Evolutionary conservation across 2,888 invertebrate species (phyloP).

Genomic region (Drosophila mimetica): DNA sequence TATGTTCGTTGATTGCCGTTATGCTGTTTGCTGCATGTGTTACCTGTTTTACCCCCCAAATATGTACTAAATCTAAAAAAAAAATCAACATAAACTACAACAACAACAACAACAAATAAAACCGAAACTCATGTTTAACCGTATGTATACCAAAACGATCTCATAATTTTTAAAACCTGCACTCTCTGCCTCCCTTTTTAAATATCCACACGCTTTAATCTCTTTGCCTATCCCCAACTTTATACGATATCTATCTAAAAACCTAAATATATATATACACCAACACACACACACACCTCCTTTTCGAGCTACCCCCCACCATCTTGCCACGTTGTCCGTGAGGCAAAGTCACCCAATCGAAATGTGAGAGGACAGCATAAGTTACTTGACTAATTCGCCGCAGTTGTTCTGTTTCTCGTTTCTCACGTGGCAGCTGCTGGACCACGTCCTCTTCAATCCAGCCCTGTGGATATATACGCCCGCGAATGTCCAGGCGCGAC

Average conservation of each 20-base stretch:
- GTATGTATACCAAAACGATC: conserved; percentile 72
- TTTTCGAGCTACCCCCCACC: conserved; percentile 12
- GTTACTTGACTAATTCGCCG: conserved; percentile 86
- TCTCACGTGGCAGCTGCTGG: conserved; percentile 97
- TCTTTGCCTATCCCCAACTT: conserved; percentile 9
- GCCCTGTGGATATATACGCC: conserved; percentile 99
- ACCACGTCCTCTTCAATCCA: conserved; percentile 99
- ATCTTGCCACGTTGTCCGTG: not conserved
- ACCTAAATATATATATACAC: not conserved
- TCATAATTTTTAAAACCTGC: conserved; percentile 15
- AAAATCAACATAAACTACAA: conserved; percentile 30
- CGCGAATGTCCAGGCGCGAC: conserved; percentile 95
- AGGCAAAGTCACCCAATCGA: conserved; percentile 6
- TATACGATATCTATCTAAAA: conserved; percentile 14
- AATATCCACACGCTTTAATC: conserved; percentile 14
- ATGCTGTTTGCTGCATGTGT: conserved; percentile 47
- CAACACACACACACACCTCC: conserved; percentile 17
- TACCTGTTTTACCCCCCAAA: conserved; percentile 40
- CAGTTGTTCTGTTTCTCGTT: conserved; percentile 96
- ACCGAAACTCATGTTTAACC: conserved; percentile 75
- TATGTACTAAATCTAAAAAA: conserved; percentile 34
- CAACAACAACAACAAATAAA: conserved; percentile 40
- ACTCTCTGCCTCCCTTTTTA: conserved; percentile 1
- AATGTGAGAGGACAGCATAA: conserved; percentile 85
- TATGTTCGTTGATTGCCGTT: conserved; percentile 64